Base-by-base conservation (phyloP, 2,888 invertebrate species). In the Mythimna lalbum region DNA sequence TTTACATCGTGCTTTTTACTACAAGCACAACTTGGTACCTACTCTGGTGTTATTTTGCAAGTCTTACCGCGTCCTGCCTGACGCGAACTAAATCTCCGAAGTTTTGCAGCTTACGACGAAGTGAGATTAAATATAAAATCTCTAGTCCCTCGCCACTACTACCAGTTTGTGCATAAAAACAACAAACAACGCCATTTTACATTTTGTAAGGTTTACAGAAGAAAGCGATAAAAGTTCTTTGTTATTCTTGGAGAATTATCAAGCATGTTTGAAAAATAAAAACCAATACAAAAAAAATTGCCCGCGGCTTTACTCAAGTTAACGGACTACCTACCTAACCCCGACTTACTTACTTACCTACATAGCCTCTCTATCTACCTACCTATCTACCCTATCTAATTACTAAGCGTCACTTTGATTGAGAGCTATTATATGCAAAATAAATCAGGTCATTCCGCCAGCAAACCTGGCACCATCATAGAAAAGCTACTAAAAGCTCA, bases 111-210 rank as follows among this genome's bases (percentile, higher is more conserved):
- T 63, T 50, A 39, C 39, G 17, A 50, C 60, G 53, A 60, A 70
- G 31, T 27, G n/a, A 70, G 50, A 76, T 62, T 64, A 76, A 64
- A 76, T 71, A 65, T 65, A 64, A 70, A 68, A 52, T 68, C 47
- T 47, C 7, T 63, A 75, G 43, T 63, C 69, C 50, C 63, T 70
- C 21, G 68, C n/a, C 17, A 17, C 50, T 36, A 61, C 70, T 64
- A 63, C 36, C 64, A 75, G 60, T 75, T 75, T 52, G 50, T 61
- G 17, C 47, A 75, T 70, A 61, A 70, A 74, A 73, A 53, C 36
- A 69, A 62, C 50, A 63, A 75, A 52, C 31, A 70, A 62, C 23
- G 47, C 3, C 10, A 57, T 75, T 72, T 62, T 67, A 19, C 39
- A 73, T 63, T 73, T 39, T 31, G 27, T 52, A 12, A 47, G 12